A percentile compares a stretch with the other conserved stretches of the same genome.
Evolutionary conservation across 2,113 vertebrate species (phyloP).

Genomic region (Leuciscus idus): DNA sequence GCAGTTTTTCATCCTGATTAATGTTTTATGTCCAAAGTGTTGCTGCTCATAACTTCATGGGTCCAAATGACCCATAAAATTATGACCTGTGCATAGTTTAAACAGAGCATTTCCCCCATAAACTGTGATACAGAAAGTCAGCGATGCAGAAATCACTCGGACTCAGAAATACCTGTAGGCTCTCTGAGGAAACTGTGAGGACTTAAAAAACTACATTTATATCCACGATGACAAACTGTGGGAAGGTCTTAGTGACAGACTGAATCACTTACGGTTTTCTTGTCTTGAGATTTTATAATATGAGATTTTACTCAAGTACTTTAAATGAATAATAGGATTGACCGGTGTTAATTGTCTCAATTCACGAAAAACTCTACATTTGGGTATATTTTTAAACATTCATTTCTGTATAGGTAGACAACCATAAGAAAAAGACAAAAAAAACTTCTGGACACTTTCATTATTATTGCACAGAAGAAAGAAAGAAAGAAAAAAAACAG

Average conservation of each 20-base stretch:
- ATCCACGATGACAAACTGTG: conserved; percentile 17
- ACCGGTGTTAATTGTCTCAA: neutral
- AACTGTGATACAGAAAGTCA: conserved; percentile 36
- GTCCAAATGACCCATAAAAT: conserved; percentile 67
- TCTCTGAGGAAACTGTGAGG: neutral
- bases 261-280: neutral
- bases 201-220: conserved; percentile 6
- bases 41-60: conserved; percentile 63
- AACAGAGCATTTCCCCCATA: conserved; percentile 56
- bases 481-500: no score
- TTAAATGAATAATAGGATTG: neutral
- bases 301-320: neutral
- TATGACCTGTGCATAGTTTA: conserved; percentile 60
- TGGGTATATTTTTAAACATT: neutral
- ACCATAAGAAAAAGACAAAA: neutral
- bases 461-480: neutral
- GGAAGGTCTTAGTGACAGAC: neutral
- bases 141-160: neutral
- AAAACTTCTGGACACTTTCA: neutral
- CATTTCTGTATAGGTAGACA: neutral
- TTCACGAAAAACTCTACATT: neutral
- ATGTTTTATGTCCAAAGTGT: conserved; percentile 69
- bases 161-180: neutral
- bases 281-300: no score
- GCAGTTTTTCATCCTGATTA: conserved; percentile 64